These are phyloP conservation scores for Aphelenchoides besseyi DNA, from an alignment of 1,140 invertebrate genomes.

Conservation along the genomic window DNA sequence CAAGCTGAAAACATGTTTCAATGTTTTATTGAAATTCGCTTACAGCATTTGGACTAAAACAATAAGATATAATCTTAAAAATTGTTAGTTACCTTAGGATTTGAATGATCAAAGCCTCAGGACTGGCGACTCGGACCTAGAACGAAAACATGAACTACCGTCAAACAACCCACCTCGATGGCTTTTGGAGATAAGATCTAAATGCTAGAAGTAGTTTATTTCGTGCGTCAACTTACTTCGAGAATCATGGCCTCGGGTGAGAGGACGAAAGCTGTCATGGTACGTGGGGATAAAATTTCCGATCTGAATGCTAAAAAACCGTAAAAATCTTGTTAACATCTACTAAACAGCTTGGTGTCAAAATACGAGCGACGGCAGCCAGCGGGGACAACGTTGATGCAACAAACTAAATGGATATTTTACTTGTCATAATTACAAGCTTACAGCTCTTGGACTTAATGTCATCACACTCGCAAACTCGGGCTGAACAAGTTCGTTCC, in stretches of 20 bases:
- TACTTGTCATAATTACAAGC: background rate
- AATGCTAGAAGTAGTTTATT: background rate
- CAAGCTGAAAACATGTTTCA: background rate
- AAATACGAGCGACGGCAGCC: background rate
- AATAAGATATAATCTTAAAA: background rate
- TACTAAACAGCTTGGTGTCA: too few species aligned
- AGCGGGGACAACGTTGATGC: background rate
- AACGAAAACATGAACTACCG: too few species aligned
- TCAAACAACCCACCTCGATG: slow-evolving; percentile 21
- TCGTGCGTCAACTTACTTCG: slow-evolving; percentile 9
- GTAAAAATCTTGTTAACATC: background rate
- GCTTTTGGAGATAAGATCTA: slow-evolving; percentile 27
- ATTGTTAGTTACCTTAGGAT: background rate
- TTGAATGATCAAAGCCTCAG: slow-evolving; percentile 31
- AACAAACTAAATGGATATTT: background rate
- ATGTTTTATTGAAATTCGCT: background rate
- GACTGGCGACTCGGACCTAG: too few species aligned
- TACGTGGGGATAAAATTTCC: background rate
- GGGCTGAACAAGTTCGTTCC: slow-evolving; percentile 16
- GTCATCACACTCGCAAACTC: slow-evolving; percentile 18
- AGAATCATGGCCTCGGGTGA: slow-evolving; percentile 19
- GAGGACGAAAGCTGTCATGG: slow-evolving; percentile 9
- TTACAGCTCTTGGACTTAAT: background rate
- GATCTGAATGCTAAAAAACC: background rate
- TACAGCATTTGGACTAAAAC: background rate